These are phyloP conservation scores for Drosophila melanica DNA, from an alignment of 1,140 invertebrate species.

Conservation along the genomic window DNA sequence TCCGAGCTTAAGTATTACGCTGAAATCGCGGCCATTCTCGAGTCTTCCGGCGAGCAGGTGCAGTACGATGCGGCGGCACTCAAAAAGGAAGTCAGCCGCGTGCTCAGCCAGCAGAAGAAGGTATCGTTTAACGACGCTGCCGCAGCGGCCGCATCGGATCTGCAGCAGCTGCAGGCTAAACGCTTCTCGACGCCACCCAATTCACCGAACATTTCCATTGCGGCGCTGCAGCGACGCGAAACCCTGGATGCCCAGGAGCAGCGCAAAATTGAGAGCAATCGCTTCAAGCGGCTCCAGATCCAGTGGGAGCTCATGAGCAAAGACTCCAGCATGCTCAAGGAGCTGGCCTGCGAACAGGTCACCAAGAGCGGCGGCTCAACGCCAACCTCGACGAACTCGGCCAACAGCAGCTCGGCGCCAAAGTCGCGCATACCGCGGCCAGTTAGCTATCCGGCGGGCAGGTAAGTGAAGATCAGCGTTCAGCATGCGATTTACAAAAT, in stretches of 20 bases:
- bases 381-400: conserved; percentile 81
- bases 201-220: conserved; percentile 88
- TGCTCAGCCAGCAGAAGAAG: conserved; percentile 87
- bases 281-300: conserved; percentile 91
- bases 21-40: conserved; percentile 87
- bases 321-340: conserved; percentile 82
- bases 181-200: conserved; percentile 88
- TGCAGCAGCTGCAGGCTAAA: conserved; percentile 66
- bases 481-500: conserved; percentile 2
- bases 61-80: conserved; percentile 88
- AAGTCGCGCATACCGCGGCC: conserved; percentile 90
- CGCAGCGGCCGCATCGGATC: conserved; percentile 56
- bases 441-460: conserved; percentile 86
- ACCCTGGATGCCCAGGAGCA: conserved; percentile 74
- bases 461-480: conserved; percentile 65
- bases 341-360: conserved; percentile 84
- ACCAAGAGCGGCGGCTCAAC: conserved; percentile 83
- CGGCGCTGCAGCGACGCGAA: conserved; percentile 60
- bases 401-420: conserved; percentile 68
- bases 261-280: conserved; percentile 83
- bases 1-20: conserved; percentile 83
- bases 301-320: conserved; percentile 93
- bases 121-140: conserved; percentile 85
- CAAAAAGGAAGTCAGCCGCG: conserved; percentile 88
- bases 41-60: conserved; percentile 88